Evolutionary conservation across 2,888 invertebrate genomes (phyloP), one percentile per base, ranked within the genome.

Genomic region (Arctia plantaginis): DNA sequence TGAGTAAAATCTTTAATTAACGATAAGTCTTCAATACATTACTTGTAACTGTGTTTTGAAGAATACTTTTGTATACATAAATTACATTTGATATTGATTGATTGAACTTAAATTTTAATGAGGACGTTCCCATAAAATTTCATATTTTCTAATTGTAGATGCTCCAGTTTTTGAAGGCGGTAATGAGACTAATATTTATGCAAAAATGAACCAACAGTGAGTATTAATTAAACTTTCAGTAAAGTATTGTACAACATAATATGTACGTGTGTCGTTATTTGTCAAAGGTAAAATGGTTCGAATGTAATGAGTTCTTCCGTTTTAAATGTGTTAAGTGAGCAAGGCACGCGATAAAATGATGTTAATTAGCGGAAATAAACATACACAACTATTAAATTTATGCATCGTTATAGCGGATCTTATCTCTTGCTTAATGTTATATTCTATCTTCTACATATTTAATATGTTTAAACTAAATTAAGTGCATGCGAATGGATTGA

Each of bases 141-240:
- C 7, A 23, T 18, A 3, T 41, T 39, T 55, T 66, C 62, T 55
- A 41, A 59, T 93, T 93, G 70, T 86, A 94, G 94, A 90, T 88
- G 84, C 88, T 47, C 94, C 94, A 15, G 76, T 79, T 18, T 93
- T 94, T 79, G 86, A 80, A 27, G 82, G 85, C 59, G 87, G 80
- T 0, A 90, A 90, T 73, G 87, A 86, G 27, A 91, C 88, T 30
- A 77, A 85, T 76, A 86, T 93, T 18, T 92, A 88, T 73, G 92
- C 87, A 20, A 86, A 85, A 75, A 82, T 77, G 71, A 89, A 90
- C 78, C 86, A 93, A 79, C 87, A 88, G 94, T 94, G 77, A 85
- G 89, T 86, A 80, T 67, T 8, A 59, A 27, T n/a, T 1, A 23
- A 67, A 30, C 1, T 2, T 23, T n/a, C 35, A 41, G 8, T 3